Base-by-base conservation (phyloP, 53 echinoderm and acorn worm genomes). In the Holothuria scabra region DNA sequence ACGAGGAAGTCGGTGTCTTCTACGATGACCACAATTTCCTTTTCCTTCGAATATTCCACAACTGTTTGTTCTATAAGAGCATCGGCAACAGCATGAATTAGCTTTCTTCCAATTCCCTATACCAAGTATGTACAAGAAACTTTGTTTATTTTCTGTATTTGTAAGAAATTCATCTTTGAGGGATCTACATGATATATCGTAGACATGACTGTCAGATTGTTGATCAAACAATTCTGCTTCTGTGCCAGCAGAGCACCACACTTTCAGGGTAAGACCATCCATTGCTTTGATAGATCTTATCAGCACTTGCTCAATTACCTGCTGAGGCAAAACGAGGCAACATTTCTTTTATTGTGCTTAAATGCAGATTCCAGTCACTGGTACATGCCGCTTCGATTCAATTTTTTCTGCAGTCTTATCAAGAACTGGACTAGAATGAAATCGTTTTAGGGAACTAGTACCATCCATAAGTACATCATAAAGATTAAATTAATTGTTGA, bases 281-380 rank as follows among this genome's bases (percentile, higher is more conserved):
- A 19, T 87, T 67, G 84, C 84, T 46, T 91, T 88, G 12, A 88
- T 16, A 88, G 85, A 85, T 79, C 91, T 61, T 85, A 88, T 88
- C 2, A 92, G 82, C 37, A 88, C 85, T 55, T 85, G 88, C 52
- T 91, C 88, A 66, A 91, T 91, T 1, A 91, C 92, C 92, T 20
- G 92, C 85, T 82, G 92, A 88, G 60, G 92, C 92, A 69, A 92
- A 91, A 55, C 70, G 88, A 16, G 91, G 87, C 22, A 87, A 55
- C 91, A 87, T 87, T 8, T 87, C 80, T 29, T 59, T 69, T 2
- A 91, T 52, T 46, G 85, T 56, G 46, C 48, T 63, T 41, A 93
- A 84, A 74, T 90, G 87, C 25, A 88, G 56, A n/a, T 21, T 5
- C 88, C 91, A 85, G 33, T 88, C 85, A 25, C 90, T 84, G 37